A percentile compares a stretch with the other conserved stretches of the same genome.
These are phyloP conservation scores for Octopus sinensis DNA, from an alignment of 1,140 invertebrate genomes.

Conservation along the genomic window DNA sequence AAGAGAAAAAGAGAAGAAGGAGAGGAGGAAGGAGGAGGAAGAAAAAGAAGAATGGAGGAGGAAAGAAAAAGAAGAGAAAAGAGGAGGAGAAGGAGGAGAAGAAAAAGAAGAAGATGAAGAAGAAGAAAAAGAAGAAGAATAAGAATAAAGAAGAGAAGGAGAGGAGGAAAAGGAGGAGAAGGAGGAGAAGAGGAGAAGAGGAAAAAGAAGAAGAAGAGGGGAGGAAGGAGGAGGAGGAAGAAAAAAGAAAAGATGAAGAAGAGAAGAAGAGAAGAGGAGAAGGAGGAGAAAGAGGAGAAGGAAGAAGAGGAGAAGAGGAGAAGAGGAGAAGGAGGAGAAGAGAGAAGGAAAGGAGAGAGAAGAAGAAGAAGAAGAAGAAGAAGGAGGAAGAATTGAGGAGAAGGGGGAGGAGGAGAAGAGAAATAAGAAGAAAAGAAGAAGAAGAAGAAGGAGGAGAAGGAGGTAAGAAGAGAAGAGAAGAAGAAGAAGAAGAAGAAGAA, in stretches of 20 bases:
- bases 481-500: conserved; percentile 11
- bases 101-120: background rate
- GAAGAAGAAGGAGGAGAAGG: background rate
- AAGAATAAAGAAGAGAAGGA: background rate
- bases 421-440: background rate
- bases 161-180: conserved; percentile 6
- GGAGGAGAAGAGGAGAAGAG: background rate
- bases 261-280: background rate
- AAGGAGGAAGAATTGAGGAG: too few relatives aligned
- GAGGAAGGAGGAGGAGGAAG: background rate
- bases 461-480: background rate
- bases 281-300: background rate
- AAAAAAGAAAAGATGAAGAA: background rate
- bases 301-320: background rate
- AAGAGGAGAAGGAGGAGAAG: conserved; percentile 6
- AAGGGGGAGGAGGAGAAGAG: background rate
- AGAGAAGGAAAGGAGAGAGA: background rate
- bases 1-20: background rate
- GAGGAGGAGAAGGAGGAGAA: background rate
- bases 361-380: conserved; percentile 12
- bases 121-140: background rate
- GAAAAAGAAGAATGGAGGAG: conserved; percentile 11
- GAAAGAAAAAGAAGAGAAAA: background rate
- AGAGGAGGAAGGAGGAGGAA: background rate
- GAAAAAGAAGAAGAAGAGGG: background rate